Evolutionary conservation across 2,888 invertebrate genomes (phyloP).

Genomic region (Eupithecia abbreviata): DNA sequence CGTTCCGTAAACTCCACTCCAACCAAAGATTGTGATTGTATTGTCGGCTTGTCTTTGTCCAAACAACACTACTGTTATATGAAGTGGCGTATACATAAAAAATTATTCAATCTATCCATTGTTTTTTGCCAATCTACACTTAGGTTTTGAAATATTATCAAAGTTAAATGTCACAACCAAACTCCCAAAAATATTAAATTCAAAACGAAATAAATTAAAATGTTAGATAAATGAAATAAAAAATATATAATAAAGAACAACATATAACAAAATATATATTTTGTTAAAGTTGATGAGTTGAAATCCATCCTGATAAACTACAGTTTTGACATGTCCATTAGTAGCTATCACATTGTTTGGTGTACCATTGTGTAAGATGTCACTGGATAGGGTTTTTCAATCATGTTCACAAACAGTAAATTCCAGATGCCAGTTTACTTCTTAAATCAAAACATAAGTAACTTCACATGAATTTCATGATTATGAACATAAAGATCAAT

Average conservation of each 20-base stretch:
- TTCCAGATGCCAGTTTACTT: background rate
- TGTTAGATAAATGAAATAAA: too few species aligned
- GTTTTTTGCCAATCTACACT: background rate
- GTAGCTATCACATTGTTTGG: background rate
- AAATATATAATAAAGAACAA: too few species aligned
- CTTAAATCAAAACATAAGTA: background rate
- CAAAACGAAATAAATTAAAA: too few species aligned
- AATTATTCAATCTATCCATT: background rate
- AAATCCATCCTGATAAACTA: too few species aligned
- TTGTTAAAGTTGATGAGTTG: too few species aligned
- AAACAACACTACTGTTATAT: background rate
- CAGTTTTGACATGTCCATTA: background rate
- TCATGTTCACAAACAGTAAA: background rate
- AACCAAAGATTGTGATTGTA: background rate
- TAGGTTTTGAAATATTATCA: background rate
- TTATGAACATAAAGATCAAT: background rate
- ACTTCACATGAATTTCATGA: background rate
- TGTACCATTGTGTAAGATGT: background rate
- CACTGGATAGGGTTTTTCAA: background rate
- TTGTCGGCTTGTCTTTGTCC: slow-evolving; percentile 7
- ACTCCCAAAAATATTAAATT: background rate
- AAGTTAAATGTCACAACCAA: background rate
- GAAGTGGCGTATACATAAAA: background rate
- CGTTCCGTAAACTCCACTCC: too few species aligned
- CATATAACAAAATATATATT: too few species aligned